Base-by-base conservation (phyloP, 37 sponge, comb jelly and placozoan species). In the Spongia lamella region DNA sequence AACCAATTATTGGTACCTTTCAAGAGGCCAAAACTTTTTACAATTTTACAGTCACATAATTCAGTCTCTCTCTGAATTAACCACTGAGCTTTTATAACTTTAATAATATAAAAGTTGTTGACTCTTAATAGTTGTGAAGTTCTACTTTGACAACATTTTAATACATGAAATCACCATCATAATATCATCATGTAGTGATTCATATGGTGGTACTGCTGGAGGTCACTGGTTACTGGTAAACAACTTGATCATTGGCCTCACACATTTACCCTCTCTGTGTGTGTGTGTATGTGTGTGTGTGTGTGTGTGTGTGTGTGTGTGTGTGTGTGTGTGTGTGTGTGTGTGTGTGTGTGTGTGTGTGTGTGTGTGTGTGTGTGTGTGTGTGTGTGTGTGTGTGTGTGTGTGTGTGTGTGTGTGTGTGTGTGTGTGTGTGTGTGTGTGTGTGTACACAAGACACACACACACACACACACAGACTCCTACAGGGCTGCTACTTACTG, bases 391-490 rank as follows among this genome's bases (percentile, higher is more conserved):
- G 58, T 5, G 6, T 7, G 6, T 56, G 2, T 26, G 5, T 56
- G 58, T 56, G 34, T 24, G 63, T 1, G 63, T 61, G 63, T 33
- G 24, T 61, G 63, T 33, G 17, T 61, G 63, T 61, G 63, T 43
- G 47, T 43, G 47, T 9, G 47, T 43, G 60, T 58, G 25, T 58
- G 13, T 58, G 6, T 5, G 5, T 58, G 25, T 15, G 29, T 58
- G 14, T 7, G 60, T 26, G 6, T 22, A 58, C 25, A 58, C 7
- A 58, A 11, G 2, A 19, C n/a, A 67, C 43, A 50, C 68, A 67
- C 40, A 19, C 37, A 9, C 43, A 31, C 40, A 67, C 47, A 5
- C 1, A 36, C 47, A 5, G 24, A n/a, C n/a, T n/a, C n/a, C n/a
- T n/a, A n/a, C n/a, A n/a, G n/a, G n/a, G n/a, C n/a, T n/a, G n/a